These are phyloP conservation scores for Blomia tropicalis DNA, from an alignment of 2,888 invertebrate genomes.

Conservation along the genomic window DNA sequence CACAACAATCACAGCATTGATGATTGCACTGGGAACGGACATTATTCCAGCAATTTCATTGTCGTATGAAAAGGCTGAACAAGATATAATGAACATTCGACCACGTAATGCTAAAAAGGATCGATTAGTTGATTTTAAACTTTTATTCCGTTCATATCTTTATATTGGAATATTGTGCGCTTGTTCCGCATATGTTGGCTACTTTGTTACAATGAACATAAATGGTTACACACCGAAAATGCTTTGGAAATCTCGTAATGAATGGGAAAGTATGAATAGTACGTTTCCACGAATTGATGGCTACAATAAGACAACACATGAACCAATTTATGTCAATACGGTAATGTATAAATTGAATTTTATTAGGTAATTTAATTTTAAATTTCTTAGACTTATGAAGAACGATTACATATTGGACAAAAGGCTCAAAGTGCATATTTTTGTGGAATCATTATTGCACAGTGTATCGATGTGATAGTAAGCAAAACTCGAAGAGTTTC, in stretches of 20 bases:
- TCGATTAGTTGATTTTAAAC: slow-evolving; percentile 41
- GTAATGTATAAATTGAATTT: neutral
- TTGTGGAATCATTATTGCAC: slow-evolving; percentile 39
- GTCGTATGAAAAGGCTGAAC: slow-evolving; percentile 37
- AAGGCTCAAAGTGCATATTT: slow-evolving; percentile 41
- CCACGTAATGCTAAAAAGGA: slow-evolving; percentile 40
- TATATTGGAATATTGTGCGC: slow-evolving; percentile 51
- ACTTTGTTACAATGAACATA: slow-evolving; percentile 99
- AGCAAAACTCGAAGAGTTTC: slow-evolving; percentile 40
- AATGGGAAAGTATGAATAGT: slow-evolving; percentile 41
- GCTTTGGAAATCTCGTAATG: slow-evolving; percentile 40
- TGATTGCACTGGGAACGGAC: slow-evolving; percentile 38
- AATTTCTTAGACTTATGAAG: slow-evolving; percentile 33
- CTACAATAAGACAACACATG: slow-evolving; percentile 40
- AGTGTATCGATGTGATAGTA: slow-evolving; percentile 40
- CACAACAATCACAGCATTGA: slow-evolving; percentile 37
- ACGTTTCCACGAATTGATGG: slow-evolving; percentile 38
- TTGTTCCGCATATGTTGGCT: slow-evolving; percentile 55
- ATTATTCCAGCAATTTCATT: slow-evolving; percentile 38
- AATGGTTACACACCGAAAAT: slow-evolving; percentile 67
- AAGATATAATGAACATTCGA: slow-evolving; percentile 42
- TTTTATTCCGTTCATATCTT: slow-evolving; percentile 98
- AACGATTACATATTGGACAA: slow-evolving; percentile 38
- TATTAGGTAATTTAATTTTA: neutral
- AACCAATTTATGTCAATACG: neutral